Conservation (phyloP, 1,140 invertebrate species). For the Drosophila varians region DNA sequence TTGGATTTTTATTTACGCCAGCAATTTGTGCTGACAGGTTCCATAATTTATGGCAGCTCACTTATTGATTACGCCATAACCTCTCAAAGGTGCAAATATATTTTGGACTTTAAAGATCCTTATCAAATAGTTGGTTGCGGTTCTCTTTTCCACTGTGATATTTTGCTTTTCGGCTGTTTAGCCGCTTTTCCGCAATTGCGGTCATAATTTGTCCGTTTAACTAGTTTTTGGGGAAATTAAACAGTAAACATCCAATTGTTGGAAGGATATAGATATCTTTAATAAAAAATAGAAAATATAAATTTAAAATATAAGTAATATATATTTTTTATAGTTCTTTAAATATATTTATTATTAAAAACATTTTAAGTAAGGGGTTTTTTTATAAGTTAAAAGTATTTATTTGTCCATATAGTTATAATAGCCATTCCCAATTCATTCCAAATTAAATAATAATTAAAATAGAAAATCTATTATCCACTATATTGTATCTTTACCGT, state of each 20-base stretch:
- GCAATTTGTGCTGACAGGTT: conserved; percentile 63
- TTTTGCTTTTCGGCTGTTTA: conserved; percentile 17
- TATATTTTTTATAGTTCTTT: no score
- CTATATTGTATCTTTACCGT: conserved; percentile 15
- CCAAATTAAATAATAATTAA: no score
- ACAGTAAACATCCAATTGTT: conserved; percentile 3
- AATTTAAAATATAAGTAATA: no score
- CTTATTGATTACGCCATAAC: conserved; percentile 67
- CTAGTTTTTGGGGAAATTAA: conserved; percentile 2
- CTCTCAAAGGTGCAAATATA: conserved; percentile 27
- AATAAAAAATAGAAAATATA: no score
- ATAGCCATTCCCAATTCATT: no score
- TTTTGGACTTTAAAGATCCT: conserved; percentile 44
- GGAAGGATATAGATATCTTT: no score
- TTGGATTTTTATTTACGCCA: conserved; percentile 51
- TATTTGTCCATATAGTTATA: no score
- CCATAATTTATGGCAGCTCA: conserved; percentile 71
- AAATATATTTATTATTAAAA: no score
- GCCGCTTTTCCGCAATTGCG: conserved; percentile 35
- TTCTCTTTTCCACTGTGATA: conserved; percentile 1
- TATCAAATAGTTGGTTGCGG: conserved; percentile 34
- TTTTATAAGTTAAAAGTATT: no score
- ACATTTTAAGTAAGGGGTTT: no score
- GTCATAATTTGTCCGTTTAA: conserved; percentile 49
- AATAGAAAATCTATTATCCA: not conserved